These are phyloP conservation scores for Saccopteryx bilineata DNA, from an alignment of 2,113 vertebrate genomes.

Conservation along the genomic window DNA sequence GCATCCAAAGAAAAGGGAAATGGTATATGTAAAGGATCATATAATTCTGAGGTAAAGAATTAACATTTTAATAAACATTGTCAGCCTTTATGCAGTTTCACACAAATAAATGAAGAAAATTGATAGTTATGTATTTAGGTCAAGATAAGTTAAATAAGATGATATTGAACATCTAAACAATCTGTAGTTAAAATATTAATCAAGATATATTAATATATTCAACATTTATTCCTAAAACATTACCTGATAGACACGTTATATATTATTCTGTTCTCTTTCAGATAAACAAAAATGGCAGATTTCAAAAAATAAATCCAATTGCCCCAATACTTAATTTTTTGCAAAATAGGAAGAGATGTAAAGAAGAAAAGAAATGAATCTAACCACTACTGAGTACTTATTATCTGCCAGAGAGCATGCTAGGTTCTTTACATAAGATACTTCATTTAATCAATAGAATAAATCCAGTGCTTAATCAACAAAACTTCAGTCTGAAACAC, in stretches of 20 bases:
- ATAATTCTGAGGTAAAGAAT: not conserved
- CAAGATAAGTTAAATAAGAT: not conserved
- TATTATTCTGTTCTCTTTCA: conserved; percentile 5
- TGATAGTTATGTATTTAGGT: not conserved
- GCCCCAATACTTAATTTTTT: not conserved
- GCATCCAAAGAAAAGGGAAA: not conserved
- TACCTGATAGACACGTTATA: not conserved
- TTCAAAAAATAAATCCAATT: not conserved
- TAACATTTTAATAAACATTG: conserved; percentile 26
- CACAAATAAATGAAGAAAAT: not conserved
- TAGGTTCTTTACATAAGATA: not conserved
- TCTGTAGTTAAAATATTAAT: not conserved
- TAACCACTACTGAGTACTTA: not conserved
- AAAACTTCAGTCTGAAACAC: not conserved
- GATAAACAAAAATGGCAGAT: not conserved
- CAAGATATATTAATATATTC: not conserved
- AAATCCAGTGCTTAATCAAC: not conserved
- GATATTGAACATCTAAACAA: not conserved
- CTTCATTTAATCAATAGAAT: conserved; percentile 29
- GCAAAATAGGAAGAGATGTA: not conserved
- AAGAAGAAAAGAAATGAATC: not conserved
- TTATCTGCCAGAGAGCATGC: not conserved
- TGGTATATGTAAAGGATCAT: not conserved
- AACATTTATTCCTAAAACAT: not conserved
- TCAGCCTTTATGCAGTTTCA: not conserved